phyloP scores from a whole-genome alignment of 2,797 vertebrate species.

The Margarornis squamiger region DNA sequence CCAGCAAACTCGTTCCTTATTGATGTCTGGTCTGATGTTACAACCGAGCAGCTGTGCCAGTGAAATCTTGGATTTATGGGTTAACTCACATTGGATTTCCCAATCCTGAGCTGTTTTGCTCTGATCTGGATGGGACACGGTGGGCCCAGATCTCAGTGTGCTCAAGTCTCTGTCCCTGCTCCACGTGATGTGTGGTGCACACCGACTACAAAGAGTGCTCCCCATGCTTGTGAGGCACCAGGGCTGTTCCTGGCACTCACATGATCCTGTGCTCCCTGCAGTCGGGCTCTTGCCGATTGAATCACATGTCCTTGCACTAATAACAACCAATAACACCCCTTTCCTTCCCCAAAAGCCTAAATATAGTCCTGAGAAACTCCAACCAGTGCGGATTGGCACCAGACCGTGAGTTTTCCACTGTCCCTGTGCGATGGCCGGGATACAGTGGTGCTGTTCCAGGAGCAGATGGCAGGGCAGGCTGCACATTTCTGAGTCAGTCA shows the following conservation, averaged over 20 bases:
- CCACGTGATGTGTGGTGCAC: neutral
- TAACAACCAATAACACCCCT: neutral
- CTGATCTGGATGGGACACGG: neutral
- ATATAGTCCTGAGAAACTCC: neutral
- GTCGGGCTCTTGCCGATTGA: neutral
- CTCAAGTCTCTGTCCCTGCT: neutral
- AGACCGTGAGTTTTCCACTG: neutral
- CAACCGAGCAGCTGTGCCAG: constrained; percentile 39
- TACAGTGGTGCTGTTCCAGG: neutral
- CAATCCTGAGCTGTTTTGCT: neutral
- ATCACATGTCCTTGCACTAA: constrained; percentile 41
- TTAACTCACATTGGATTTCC: constrained; percentile 9
- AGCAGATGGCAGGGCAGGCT: constrained; percentile 27
- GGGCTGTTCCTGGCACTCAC: neutral
- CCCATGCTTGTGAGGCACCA: neutral
- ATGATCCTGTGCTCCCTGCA: constrained; percentile 2
- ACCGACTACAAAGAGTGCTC: neutral
- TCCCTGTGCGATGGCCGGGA: neutral
- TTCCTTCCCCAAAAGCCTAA: constrained; percentile 4
- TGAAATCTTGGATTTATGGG: constrained; percentile 7
- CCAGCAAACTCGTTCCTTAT: constrained; percentile 43
- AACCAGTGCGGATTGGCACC: neutral
- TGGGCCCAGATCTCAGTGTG: neutral
- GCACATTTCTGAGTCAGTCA: neutral
- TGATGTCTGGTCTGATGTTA: constrained; percentile 32